These are phyloP conservation scores for Peromyscus attwateri DNA, from an alignment of 2,797 vertebrate species.

Conservation along the genomic window DNA sequence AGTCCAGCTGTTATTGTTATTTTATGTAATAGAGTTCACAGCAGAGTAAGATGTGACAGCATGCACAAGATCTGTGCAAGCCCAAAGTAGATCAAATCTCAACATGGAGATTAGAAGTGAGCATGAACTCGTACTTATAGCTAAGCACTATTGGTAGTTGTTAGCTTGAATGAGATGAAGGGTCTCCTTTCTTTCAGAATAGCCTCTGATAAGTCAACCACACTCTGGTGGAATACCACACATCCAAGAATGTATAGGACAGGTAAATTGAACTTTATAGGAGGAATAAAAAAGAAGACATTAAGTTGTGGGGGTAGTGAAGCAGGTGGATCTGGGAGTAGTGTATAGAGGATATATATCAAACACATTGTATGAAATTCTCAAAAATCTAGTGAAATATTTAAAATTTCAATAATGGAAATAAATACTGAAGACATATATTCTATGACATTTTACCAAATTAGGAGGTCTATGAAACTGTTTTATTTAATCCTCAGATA, in stretches of 20 bases:
- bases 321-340: background rate
- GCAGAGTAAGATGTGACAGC: background rate
- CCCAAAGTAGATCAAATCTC: background rate
- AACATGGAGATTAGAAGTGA: background rate
- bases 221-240: background rate
- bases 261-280: background rate
- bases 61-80: background rate
- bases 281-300: background rate
- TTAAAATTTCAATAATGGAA: background rate
- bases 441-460: background rate
- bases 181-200: background rate
- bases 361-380: background rate
- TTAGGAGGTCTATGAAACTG: background rate
- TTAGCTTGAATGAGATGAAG: background rate
- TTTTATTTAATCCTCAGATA: background rate
- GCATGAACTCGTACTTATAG: background rate
- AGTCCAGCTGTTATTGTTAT: background rate
- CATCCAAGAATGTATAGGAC: background rate
- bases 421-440: background rate
- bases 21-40: background rate
- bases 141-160: background rate
- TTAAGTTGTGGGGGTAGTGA: background rate
- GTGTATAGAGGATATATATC: background rate
- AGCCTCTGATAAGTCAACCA: background rate
- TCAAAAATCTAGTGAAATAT: background rate